Evolutionary conservation across 2,888 invertebrate genomes (phyloP), one percentile per base, ranked within the genome.

Genomic region (Monoplex corrugatus): DNA sequence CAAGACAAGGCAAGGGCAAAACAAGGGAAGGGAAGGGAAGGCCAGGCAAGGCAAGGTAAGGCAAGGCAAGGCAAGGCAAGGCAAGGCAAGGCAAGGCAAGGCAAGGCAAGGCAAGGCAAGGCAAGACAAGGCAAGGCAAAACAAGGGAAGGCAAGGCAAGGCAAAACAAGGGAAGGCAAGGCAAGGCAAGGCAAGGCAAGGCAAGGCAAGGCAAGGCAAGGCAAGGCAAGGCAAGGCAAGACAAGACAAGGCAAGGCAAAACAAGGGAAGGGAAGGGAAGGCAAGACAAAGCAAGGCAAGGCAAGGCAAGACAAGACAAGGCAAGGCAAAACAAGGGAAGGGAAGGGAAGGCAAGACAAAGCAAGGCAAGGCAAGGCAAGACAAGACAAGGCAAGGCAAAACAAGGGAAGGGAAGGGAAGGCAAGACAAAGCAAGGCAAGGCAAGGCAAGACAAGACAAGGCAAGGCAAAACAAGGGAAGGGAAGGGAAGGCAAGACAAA

Each of bases 61-160:
- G 16, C 75, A 75, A 75, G 28, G 35, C 75, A 75, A 75, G 75
- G 28, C 28, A 75, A 75, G 75, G 28, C 75, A 75, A 75, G 57
- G 44, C 32, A 45, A 45, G 63, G n/a, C 35, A 28, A 85, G 85
- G 85, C 35, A 57, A 57, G 50, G 75, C 87, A 80, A 28, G 78
- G 63, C 23, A 63, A 63, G 23, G 23, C 13, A 63, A 63, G 63
- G 63, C 63, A 23, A 63, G 63, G 63, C 63, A 63, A 16, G 63
- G 63, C 63, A 63, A 63, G 63, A 28, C 63, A 63, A 63, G 63
- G 63, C 63, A 63, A 63, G 63, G 23, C 68, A 68, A 68, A 63
- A 23, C 23, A 63, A 16, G 63, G 63, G 3, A 63, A 63, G 63
- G 63, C 63, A 63, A 63, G 63, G 63, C 63, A 63, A 63, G 16